phyloP scores from a whole-genome alignment of 2,797 vertebrate species.

The Atherinosoma microstoma region DNA sequence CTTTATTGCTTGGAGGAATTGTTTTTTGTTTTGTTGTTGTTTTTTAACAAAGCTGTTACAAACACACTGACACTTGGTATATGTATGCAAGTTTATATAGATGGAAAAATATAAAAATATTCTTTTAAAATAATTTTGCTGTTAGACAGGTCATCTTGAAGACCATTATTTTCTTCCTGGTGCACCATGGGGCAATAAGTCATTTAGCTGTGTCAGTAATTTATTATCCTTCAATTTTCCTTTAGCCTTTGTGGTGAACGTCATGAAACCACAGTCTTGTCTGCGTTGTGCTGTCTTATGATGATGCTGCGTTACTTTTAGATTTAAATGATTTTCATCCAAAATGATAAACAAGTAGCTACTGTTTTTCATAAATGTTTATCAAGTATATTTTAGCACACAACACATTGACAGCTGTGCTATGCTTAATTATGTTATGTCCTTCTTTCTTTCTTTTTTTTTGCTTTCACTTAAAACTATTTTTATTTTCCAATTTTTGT shows the following conservation, averaged over 20 bases:
- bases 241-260: constrained; percentile 47
- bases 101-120: background rate
- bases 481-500: background rate
- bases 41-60: background rate
- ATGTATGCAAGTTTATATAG: background rate
- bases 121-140: constrained; percentile 11
- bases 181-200: constrained; percentile 59
- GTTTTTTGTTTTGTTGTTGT: constrained; percentile 6
- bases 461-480: background rate
- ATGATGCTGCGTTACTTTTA: constrained; percentile 24
- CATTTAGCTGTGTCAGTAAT: constrained; percentile 71
- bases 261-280: constrained; percentile 38
- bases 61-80: background rate
- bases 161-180: constrained; percentile 44
- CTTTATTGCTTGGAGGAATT: background rate
- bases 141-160: constrained; percentile 40
- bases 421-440: background rate
- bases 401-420: background rate
- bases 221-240: constrained; percentile 53
- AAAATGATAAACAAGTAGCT: background rate
- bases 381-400: background rate
- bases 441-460: background rate
- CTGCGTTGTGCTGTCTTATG: constrained; percentile 4
- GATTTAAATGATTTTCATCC: background rate
- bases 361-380: too few species aligned